phyloP scores from a whole-genome alignment of 2,113 vertebrate species.

The Ctenomys sociabilis region DNA sequence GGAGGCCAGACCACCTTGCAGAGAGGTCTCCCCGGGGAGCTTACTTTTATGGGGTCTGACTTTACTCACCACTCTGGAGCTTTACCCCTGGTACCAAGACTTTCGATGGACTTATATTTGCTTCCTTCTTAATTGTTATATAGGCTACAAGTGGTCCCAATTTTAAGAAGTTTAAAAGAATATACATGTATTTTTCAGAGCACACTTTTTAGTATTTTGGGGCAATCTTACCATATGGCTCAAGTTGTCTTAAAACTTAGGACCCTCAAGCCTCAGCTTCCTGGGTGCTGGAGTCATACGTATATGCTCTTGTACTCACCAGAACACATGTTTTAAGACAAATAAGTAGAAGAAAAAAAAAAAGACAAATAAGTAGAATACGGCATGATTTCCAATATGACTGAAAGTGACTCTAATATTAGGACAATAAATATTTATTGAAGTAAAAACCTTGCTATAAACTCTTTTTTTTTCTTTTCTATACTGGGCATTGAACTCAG shows the following conservation, averaged over 20 bases:
- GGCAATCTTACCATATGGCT: background rate
- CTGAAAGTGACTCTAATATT: slow-evolving; percentile 26
- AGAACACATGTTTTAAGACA: slow-evolving; percentile 1
- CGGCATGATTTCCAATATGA: background rate
- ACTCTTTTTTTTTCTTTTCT: too few relatives aligned
- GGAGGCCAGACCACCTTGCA: background rate
- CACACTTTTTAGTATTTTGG: background rate
- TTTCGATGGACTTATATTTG: background rate
- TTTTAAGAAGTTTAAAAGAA: background rate
- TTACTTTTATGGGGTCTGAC: background rate
- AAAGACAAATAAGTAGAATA: background rate
- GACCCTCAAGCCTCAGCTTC: background rate
- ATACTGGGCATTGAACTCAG: too few relatives aligned
- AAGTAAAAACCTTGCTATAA: background rate
- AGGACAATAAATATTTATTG: background rate
- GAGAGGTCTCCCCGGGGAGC: background rate
- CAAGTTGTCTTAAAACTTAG: background rate
- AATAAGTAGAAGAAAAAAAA: slow-evolving; percentile 5
- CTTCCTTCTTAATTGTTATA: background rate
- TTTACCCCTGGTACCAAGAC: background rate
- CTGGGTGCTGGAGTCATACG: background rate
- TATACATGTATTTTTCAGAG: background rate
- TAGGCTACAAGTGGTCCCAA: background rate
- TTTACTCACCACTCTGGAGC: background rate
- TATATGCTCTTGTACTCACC: background rate